Base-by-base conservation (phyloP, 2,888 invertebrate species). In the Thymelicus acteon region DNA sequence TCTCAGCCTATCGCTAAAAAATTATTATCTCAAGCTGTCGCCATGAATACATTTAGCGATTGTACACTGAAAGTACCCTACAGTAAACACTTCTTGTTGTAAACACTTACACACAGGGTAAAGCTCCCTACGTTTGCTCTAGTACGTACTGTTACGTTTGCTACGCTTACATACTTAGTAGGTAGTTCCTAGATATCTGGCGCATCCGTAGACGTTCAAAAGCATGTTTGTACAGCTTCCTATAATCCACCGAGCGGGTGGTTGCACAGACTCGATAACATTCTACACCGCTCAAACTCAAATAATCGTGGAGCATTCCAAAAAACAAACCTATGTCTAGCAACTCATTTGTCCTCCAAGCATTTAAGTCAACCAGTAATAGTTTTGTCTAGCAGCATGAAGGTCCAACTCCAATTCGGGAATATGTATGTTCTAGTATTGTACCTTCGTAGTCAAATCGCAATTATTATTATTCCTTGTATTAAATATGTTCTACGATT, bases 251-350 rank as follows among this genome's bases (percentile, higher is more conserved):
- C 8, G 31, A 44, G 19, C 54, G 54, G 48, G 49, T 61, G 52
- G 54, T 62, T 61, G 61, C 54, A 68, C 54, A 52, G 60, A 54
- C 61, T 44, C 54, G 68, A 68, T 62, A 62, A 37, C 68, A 54
- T 62, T 49, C 54, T 54, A 24, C 54, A 4, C 24, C 54, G 54
- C 24, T 54, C 54, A 12, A 24, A 24, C 54, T 54, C 54, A 54
- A 54, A 54, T 54, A 54, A 24, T 54, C 24, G 24, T 10, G 8
- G 54, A 54, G 24, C 54, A 54, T 12, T 54, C 19, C 52, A 54
- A 54, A 54, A 54, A 54, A 24, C 54, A 54, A 54, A 54, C 24
- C 52, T 52, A 24, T 54, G 15, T 49, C n/a, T 24, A 6, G 24
- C 54, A 12, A 54, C 24, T 54, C 54, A 24, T 54, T 54, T 24